Conservation (phyloP, 2,797 vertebrate species). For the Limosa lapponica region DNA sequence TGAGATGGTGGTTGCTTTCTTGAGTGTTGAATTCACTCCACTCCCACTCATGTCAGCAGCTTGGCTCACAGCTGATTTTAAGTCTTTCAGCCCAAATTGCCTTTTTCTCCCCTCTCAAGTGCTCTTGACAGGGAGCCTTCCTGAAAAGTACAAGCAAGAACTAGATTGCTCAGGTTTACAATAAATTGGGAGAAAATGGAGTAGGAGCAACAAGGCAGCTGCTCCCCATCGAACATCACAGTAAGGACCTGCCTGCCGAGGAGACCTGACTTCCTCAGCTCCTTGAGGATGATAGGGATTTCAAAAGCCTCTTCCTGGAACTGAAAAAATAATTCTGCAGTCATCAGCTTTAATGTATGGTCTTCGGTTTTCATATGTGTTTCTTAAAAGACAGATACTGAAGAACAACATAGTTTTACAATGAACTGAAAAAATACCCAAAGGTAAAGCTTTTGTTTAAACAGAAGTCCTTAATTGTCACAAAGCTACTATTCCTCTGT, state of each 20-base stretch:
- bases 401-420: background rate
- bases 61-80: background rate
- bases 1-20: background rate
- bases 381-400: background rate
- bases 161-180: background rate
- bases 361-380: background rate
- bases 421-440: background rate
- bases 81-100: conserved; percentile 12
- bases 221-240: rapidly evolving
- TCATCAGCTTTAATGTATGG: background rate
- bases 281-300: background rate
- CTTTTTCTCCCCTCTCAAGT: background rate
- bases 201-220: background rate
- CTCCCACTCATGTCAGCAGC: conserved; percentile 25
- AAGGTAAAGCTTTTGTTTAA: background rate
- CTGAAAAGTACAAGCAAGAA: conserved; percentile 25
- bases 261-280: background rate
- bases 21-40: background rate
- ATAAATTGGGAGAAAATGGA: background rate
- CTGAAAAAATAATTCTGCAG: background rate
- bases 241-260: background rate
- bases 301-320: background rate
- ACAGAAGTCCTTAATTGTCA: background rate
- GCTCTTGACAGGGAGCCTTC: background rate
- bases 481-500: background rate